Conservation (phyloP, 2,113 vertebrate genomes). For the Varanus komodoensis region DNA sequence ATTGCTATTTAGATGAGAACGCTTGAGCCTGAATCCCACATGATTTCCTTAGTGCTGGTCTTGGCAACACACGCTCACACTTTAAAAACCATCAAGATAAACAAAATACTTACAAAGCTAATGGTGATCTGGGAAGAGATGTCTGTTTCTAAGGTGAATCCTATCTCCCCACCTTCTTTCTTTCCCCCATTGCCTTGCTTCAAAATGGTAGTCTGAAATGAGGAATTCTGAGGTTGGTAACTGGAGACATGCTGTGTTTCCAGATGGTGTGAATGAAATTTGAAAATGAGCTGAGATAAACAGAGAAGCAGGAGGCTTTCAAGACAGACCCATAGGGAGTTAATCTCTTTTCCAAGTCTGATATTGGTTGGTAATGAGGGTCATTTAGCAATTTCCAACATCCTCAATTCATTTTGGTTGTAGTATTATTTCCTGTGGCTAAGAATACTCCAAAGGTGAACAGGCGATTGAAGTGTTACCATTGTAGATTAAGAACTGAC, state of each 20-base stretch:
- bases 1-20: constrained; percentile 43
- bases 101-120: constrained; percentile 28
- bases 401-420: constrained; percentile 28
- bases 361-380: constrained; percentile 19
- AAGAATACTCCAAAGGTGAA: constrained; percentile 43
- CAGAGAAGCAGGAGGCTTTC: background rate
- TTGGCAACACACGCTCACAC: background rate
- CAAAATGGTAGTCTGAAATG: background rate
- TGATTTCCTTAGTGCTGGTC: constrained; percentile 28
- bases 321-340: background rate
- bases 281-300: constrained; percentile 21
- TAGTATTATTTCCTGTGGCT: constrained; percentile 31
- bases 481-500: background rate
- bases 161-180: background rate
- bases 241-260: background rate
- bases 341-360: constrained; percentile 1
- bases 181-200: background rate
- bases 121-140: background rate
- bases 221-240: constrained; percentile 3
- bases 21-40: background rate
- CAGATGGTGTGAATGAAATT: constrained; percentile 26
- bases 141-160: constrained; percentile 12
- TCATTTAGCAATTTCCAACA: constrained; percentile 32
- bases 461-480: constrained; percentile 33
- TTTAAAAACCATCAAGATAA: constrained; percentile 44